These are phyloP conservation scores for Ellobium chinense DNA, from an alignment of 2,888 invertebrate genomes.

Conservation along the genomic window DNA sequence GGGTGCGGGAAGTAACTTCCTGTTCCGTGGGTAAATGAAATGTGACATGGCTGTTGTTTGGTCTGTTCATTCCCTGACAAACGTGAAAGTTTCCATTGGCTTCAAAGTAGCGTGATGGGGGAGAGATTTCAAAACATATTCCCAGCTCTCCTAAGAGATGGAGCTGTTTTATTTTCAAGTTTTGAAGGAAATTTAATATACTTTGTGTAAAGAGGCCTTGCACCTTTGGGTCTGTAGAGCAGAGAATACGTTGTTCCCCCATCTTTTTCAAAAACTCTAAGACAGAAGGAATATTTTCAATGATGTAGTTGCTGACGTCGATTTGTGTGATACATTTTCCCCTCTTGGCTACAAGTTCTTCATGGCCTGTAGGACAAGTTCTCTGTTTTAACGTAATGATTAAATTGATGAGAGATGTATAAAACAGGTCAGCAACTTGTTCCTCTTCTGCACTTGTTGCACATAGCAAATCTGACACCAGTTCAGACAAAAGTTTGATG, in stretches of 20 bases:
- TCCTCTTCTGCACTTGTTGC: constrained; percentile 58
- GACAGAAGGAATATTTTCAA: constrained; percentile 43
- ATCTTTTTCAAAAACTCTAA: constrained; percentile 1
- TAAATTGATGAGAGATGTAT: constrained; percentile 19
- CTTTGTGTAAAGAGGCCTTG: constrained; percentile 35
- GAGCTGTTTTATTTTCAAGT: constrained; percentile 57
- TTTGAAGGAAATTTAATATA: constrained; percentile 46
- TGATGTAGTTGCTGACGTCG: constrained; percentile 41
- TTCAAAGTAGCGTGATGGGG: constrained; percentile 52
- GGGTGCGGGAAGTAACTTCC: constrained; percentile 55
- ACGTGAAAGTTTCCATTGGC: constrained; percentile 54
- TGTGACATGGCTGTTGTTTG: constrained; percentile 55
- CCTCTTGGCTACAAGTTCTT: not conserved
- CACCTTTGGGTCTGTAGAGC: constrained; percentile 34
- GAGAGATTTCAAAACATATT: constrained; percentile 62
- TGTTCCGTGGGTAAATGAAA: constrained; percentile 55
- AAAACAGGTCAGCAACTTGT: constrained; percentile 53
- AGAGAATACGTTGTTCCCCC: constrained; percentile 19
- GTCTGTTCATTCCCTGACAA: constrained; percentile 64
- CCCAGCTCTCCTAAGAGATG: constrained; percentile 57
- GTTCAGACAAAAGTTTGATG: constrained; percentile 53
- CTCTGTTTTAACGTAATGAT: constrained; percentile 12
- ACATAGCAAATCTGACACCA: constrained; percentile 61
- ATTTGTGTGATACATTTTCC: constrained; percentile 36
- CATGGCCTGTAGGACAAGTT: constrained; percentile 27